These are phyloP conservation scores for Gorsachius goisagi DNA, from an alignment of 2,113 vertebrate genomes.

Conservation along the genomic window DNA sequence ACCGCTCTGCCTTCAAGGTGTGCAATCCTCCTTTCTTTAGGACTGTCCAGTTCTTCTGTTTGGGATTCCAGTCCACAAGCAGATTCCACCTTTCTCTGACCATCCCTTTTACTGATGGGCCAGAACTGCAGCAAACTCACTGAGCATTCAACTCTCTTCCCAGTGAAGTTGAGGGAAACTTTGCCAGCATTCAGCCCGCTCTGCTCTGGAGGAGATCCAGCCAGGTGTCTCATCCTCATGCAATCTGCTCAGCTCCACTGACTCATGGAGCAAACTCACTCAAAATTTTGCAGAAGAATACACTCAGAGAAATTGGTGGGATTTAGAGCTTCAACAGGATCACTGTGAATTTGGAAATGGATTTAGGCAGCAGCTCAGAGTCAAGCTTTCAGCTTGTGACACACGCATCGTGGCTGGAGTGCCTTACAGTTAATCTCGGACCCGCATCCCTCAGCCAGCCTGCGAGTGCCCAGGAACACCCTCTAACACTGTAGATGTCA, in stretches of 20 bases:
- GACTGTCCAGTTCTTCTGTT: background rate
- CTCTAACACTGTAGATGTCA: background rate
- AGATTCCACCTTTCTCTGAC: background rate
- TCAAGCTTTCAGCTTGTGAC: background rate
- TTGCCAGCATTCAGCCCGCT: background rate
- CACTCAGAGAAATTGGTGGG: background rate
- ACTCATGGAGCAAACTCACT: background rate
- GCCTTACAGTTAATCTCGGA: background rate
- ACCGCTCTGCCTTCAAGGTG: background rate
- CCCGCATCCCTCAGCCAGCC: background rate
- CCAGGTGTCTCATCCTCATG: background rate
- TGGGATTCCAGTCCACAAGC: background rate
- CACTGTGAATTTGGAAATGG: background rate
- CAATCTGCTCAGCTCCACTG: background rate
- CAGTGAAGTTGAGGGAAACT: background rate
- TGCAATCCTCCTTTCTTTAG: background rate
- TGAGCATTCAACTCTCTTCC: background rate
- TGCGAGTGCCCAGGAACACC: background rate
- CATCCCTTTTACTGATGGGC: background rate
- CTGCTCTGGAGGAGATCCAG: background rate
- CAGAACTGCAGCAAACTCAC: background rate
- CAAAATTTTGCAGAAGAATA: background rate
- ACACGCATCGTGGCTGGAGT: rapidly evolving
- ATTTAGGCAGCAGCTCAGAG: background rate
- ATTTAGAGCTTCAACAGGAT: background rate